Percentiles rank a stretch among this genome's conserved stretches.
These are phyloP conservation scores for Aleiodes sp. DNA, from an alignment of 1,140 invertebrate species.

Conservation along the genomic window DNA sequence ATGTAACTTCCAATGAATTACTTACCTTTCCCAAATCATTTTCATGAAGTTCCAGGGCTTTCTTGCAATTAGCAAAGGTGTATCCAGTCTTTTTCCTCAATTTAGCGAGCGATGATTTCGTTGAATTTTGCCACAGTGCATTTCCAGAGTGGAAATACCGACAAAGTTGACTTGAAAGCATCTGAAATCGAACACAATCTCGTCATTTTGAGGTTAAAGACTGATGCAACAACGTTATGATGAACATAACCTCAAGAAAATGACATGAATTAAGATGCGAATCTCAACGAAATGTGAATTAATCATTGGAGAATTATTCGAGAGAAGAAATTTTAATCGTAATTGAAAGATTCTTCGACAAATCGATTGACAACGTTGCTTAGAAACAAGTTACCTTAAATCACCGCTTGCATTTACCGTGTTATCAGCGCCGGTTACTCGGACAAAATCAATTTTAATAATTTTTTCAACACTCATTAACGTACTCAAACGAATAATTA, in stretches of 20 bases:
- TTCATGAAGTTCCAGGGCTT: slow-evolving; percentile 87
- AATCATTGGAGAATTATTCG: background rate
- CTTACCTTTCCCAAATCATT: slow-evolving; percentile 84
- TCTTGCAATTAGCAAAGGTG: slow-evolving; percentile 94
- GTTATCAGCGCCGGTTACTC: background rate
- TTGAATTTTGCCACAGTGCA: slow-evolving; percentile 59
- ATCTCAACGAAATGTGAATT: background rate
- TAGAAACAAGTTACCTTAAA: slow-evolving; percentile 53
- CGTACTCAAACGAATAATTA: background rate
- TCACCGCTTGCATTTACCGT: background rate
- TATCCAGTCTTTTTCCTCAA: slow-evolving; percentile 94
- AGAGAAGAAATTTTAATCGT: background rate
- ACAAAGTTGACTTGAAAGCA: slow-evolving; percentile 53
- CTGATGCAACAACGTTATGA: background rate
- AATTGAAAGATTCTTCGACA: background rate
- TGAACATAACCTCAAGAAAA: background rate
- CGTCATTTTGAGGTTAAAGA: slow-evolving; percentile 17
- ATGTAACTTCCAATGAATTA: background rate
- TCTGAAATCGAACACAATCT: slow-evolving; percentile 44
- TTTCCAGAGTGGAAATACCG: slow-evolving; percentile 54
- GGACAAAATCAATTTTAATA: background rate
- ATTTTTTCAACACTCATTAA: background rate
- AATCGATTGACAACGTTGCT: slow-evolving; percentile 56
- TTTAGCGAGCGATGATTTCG: slow-evolving; percentile 78
- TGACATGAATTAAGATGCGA: background rate